A percentile compares a stretch with the other conserved stretches of the same genome.
Conservation (phyloP, 1,140 invertebrate species). For the Euura saliciscinereae region DNA sequence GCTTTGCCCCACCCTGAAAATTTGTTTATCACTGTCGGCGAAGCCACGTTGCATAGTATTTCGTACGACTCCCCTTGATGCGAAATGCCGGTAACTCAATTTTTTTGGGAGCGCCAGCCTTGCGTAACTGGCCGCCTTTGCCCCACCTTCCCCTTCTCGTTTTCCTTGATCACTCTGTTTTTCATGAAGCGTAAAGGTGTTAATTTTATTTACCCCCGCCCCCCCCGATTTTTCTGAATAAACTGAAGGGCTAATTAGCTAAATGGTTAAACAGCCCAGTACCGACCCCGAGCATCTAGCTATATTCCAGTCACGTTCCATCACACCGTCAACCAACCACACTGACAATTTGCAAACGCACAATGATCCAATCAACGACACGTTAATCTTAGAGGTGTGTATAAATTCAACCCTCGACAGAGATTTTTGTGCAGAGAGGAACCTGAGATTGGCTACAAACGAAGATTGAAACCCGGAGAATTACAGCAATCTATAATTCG, state of each 20-base stretch:
- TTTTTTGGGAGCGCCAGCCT: no score
- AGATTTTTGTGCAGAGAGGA: background rate
- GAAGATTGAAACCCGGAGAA: constrained; percentile 15
- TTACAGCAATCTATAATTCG: constrained; percentile 13
- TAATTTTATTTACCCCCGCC: background rate
- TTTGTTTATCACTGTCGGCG: no score
- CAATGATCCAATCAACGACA: background rate
- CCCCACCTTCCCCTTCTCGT: background rate
- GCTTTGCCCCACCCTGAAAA: no score
- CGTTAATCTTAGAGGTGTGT: background rate
- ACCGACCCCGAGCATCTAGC: background rate
- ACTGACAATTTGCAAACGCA: background rate
- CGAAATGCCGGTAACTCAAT: no score
- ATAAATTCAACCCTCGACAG: background rate
- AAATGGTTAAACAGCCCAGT: background rate
- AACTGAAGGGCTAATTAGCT: background rate
- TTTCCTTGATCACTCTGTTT: background rate
- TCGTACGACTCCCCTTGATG: no score
- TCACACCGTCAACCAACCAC: background rate
- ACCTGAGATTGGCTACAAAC: background rate
- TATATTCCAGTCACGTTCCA: background rate
- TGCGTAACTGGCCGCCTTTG: background rate
- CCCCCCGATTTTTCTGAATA: background rate
- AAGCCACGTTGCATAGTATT: no score
- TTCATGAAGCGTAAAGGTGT: background rate